Base-by-base conservation (phyloP, 2,797 vertebrate species). In the Silurus lanzhouensis region DNA sequence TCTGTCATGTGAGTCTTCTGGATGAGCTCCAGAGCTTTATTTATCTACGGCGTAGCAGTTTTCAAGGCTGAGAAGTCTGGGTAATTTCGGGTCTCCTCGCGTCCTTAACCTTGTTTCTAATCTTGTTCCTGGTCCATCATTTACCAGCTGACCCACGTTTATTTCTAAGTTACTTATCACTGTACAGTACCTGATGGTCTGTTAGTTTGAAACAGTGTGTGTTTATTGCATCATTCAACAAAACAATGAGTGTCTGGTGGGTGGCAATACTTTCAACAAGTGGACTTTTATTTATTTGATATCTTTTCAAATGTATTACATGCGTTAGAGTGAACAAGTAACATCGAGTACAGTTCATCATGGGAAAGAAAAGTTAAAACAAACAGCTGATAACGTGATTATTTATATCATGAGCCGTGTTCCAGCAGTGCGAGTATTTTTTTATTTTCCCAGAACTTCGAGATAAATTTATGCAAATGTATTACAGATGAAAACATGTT, bases 1-100 rank as follows among this genome's bases (percentile, higher is more conserved):
- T 60, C 31, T 31, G 46, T 85, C 88, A 88, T 89, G 84, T 84
- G 82, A 85, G 77, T 27, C 20, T 76, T 25, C 72, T 87, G 83
- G 84, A 72, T 25, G n/a, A 14, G 5, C 31, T 84, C 83, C 87
- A 87, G 67, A 57, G 72, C 63, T 83, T 85, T 64, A 60, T 84
- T 87, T 88, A 83, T 86, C 38, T 60, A 68, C 52, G 15, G 52
- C 27, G 3, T 85, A 82, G n/a, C 78, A 31, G 19, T 74, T 71
- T 85, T 81, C 87, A 85, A 74, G 72, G 55, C 79, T 63, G 80
- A 27, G 67, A 75, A 44, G 61, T 27, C 31, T 78, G 58, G 76
- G 58, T 44, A 15, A 19, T 22, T 64, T 58, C 15, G 31, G 9
- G 68, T 84, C 44, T 84, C 77, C 74, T 83, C 38, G 7, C 19